These are phyloP conservation scores for Helicoverpa assulta DNA, from an alignment of 2,888 invertebrate genomes.

Conservation along the genomic window DNA sequence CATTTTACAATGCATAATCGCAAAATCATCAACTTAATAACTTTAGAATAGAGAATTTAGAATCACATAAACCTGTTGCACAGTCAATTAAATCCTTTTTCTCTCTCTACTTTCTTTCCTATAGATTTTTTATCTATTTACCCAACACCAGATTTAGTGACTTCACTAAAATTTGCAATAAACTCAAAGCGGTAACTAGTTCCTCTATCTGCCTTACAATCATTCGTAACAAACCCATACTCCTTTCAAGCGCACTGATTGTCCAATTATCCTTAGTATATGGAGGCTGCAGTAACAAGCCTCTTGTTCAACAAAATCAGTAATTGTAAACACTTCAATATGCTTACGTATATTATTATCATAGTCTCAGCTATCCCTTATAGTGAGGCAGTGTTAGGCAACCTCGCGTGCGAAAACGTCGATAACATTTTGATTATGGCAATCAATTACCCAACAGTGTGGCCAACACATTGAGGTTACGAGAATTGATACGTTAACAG, in stretches of 20 bases:
- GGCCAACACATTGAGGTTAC: slow-evolving; percentile 61
- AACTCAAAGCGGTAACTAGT: slow-evolving; percentile 34
- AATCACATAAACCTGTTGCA: too few species aligned
- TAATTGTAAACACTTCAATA: slow-evolving; percentile 56
- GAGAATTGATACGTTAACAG: slow-evolving; percentile 52
- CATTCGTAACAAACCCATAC: slow-evolving; percentile 36
- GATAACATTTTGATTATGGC: slow-evolving; percentile 68
- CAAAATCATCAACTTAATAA: too few species aligned
- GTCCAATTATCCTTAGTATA: slow-evolving; percentile 57
- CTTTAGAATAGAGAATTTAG: too few species aligned
- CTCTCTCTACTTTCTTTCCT: not conserved
- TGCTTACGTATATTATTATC: slow-evolving; percentile 45
- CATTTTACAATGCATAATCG: too few species aligned
- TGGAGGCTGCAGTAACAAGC: slow-evolving; percentile 45
- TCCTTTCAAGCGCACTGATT: slow-evolving; percentile 51
- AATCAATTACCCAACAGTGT: slow-evolving; percentile 62
- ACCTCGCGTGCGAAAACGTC: slow-evolving; percentile 71
- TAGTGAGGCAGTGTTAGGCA: slow-evolving; percentile 58
- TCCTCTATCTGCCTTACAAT: slow-evolving; percentile 39
- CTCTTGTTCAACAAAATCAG: slow-evolving; percentile 52
- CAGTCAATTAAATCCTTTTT: too few species aligned
- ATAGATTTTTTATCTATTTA: not conserved
- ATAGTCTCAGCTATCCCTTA: slow-evolving; percentile 43
- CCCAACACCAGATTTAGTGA: slow-evolving; percentile 11
- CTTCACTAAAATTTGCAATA: slow-evolving; percentile 15